Conservation (phyloP, 2,113 vertebrate genomes). For the Hystrix cristata region DNA sequence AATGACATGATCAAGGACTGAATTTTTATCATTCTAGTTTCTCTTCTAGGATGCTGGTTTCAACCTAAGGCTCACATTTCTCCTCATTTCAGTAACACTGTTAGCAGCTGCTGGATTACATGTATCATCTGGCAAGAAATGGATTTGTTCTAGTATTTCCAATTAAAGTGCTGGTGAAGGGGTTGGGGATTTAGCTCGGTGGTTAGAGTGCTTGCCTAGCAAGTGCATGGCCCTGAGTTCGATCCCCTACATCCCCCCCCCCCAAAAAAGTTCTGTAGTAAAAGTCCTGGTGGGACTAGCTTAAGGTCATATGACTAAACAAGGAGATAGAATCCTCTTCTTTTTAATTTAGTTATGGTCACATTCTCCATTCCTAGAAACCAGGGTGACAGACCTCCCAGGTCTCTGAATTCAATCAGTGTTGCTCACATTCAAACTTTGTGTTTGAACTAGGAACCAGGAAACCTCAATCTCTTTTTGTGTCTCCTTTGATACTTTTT, state of each 20-base stretch:
- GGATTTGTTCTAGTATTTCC: conserved; percentile 12
- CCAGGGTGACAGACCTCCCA: neutral
- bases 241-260: no score
- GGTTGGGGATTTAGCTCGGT: no score
- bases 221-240: no score
- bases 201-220: no score
- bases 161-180: neutral
- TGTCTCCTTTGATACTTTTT: neutral
- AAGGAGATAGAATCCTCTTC: neutral
- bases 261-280: neutral
- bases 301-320: neutral
- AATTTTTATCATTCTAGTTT: neutral
- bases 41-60: neutral
- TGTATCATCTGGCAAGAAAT: neutral
- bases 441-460: neutral
- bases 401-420: neutral
- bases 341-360: neutral
- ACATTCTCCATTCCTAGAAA: neutral
- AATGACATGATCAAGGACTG: neutral
- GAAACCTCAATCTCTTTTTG: neutral
- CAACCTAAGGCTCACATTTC: neutral
- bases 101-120: neutral
- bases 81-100: neutral
- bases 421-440: neutral
- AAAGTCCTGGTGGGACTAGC: neutral